Evolutionary conservation across 2,797 vertebrate species (phyloP), one percentile per base, ranked within the genome.

Genomic region (Bradypus variegatus): DNA sequence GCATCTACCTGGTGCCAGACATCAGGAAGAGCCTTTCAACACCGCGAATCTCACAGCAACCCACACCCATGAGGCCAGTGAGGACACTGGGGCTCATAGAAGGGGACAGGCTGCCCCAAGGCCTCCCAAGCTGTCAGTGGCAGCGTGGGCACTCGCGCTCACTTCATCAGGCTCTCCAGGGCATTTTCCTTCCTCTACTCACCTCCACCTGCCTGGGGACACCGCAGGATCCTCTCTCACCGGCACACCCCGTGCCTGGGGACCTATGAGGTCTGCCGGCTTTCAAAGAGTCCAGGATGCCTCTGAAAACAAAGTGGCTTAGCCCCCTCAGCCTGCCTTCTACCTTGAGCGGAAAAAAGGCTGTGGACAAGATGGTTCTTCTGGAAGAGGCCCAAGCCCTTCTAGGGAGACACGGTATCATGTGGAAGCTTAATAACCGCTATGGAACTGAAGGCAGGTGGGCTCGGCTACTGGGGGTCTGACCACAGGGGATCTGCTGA

Each of bases 341-440:
- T 65, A 92, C 89, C 81, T 75, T 27, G 27, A 55, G 33, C 16
- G 29, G 65, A 75, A 91, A 70, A 64, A 33, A 62, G 33, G 41
- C 92, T 60, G 65, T 5, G 33, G 64, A 69, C 67, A 89, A 93
- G 84, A 92, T 62, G 72, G 83, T 67, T 70, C 84, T 88, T 70
- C 82, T 88, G 78, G 88, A 94, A 94, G 21, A 64, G 48, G 53
- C 89, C 81, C 90, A 91, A 87, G 64, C n/a, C 75, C 78, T 55
- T 8, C 7, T 50, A 58, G 84, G 58, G 67, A 88, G 41, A 72
- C 45, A 48, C 0, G 0, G 48, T 21, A 41, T 36, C 67, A 58
- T 31, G 50, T 12, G 73, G 58, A 84, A n/a, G 70, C 60, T 33
- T 55, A 36, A 23, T 2, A 3, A 38, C 33, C 16, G 8, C 81